Evolutionary conservation across 2,113 vertebrate species (phyloP).

Genomic region (Nematolebias whitei): DNA sequence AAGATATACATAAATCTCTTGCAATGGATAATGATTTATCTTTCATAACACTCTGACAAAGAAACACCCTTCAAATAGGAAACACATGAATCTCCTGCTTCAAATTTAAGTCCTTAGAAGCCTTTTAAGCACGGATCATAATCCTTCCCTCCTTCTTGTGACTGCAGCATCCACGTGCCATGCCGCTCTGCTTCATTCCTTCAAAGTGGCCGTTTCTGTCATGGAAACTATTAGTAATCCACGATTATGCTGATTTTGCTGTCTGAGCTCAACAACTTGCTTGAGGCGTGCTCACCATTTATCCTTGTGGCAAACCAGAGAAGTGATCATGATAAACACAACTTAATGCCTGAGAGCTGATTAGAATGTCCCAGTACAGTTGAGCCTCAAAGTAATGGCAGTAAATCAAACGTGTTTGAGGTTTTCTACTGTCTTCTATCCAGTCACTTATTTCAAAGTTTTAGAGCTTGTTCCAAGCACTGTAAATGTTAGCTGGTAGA

Average conservation of each 20-base stretch:
- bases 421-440: slow-evolving; percentile 34
- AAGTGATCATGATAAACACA: slow-evolving; percentile 62
- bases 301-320: slow-evolving; percentile 63
- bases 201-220: slow-evolving; percentile 57
- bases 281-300: slow-evolving; percentile 54
- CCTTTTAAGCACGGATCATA: slow-evolving; percentile 21
- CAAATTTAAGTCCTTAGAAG: slow-evolving; percentile 48
- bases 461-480: slow-evolving; percentile 25
- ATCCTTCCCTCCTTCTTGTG: slow-evolving; percentile 25
- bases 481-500: slow-evolving; percentile 19
- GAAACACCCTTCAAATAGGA: slow-evolving; percentile 13
- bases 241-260: slow-evolving; percentile 49
- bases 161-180: slow-evolving; percentile 58
- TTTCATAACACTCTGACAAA: slow-evolving; percentile 25
- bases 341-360: slow-evolving; percentile 52
- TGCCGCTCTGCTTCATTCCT: slow-evolving; percentile 50
- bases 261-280: slow-evolving; percentile 53
- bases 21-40: slow-evolving; percentile 1
- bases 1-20: too few relatives aligned
- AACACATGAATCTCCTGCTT: slow-evolving; percentile 32
- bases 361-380: slow-evolving; percentile 50
- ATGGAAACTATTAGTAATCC: slow-evolving; percentile 79
- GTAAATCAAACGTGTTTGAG: slow-evolving; percentile 36
- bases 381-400: slow-evolving; percentile 57
- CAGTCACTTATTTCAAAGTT: slow-evolving; percentile 27